Base-by-base conservation (phyloP, 2,113 vertebrate genomes). In the Pluvianellus socialis region DNA sequence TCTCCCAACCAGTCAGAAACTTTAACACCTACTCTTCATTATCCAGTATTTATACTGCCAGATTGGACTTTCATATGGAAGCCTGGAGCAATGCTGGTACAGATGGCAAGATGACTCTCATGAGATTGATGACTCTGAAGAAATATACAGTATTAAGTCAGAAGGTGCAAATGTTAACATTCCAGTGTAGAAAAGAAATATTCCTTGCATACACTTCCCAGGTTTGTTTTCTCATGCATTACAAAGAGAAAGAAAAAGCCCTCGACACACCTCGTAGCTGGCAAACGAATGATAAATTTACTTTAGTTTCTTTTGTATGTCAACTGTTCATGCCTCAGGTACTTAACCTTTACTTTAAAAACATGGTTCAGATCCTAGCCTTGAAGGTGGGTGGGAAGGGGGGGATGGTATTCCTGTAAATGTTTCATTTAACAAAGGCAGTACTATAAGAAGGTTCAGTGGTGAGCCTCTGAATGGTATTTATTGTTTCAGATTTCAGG, bases 401-500 rank as follows among this genome's bases (percentile, higher is more conserved):
- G 71, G 94, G 92, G 88, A 79, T 96, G 97, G 98, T 98, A 98
- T 98, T 99, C 98, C 98, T 98, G 97, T 98, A 98, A 98, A 98
- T 96, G 97, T 98, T 98, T 98, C 97, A 97, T 98, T 98, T 98
- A 99, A 99, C 98, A 98, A 99, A 99, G 98, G 98, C 98, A 97
- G 97, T 96, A 98, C 98, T 98, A 97, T 96, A 97, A 98, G 97
- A 97, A 97, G 95, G 96, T 96, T 97, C 94, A 35, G 42, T 67
- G 90, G 94, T 92, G 91, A 97, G 95, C 93, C 96, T 95, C 96
- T 98, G 98, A 99, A 99, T 98, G 98, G 98, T 98, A 98, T 98
- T 98, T 99, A 99, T 99, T 99, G 99, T 99, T 98, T 98, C 97
- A 98, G 96, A 92, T 96, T 97, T 94, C 87, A 91, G 98, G 98